Evolutionary conservation across 23 tunicate species (phyloP), one percentile per base, ranked within the genome.

Genomic region (Trididemnum miniatum): DNA sequence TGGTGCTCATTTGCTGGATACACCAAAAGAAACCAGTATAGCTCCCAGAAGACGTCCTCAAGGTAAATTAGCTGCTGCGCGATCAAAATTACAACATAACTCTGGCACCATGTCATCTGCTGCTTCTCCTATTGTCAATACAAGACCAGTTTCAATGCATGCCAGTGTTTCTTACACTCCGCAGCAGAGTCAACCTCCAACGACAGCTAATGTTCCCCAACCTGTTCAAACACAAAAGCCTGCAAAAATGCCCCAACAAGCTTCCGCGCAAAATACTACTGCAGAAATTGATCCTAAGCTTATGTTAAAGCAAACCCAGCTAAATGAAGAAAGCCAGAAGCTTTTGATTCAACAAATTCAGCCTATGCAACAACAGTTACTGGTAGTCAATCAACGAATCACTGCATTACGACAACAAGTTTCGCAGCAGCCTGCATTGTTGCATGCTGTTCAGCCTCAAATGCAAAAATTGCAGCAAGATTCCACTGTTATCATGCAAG

Each of bases 31-130:
- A 74, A 96, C 99, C 0, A 89, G 96, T 72, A 96, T 96, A 38
- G 97, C 92, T 0, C 99, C 99, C 15, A 72, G 99, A 40, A 83
- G 76, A 72, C 49, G 99, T 51, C 99, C 99, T 24, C 99, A 95
- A 73, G 99, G 98, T 33, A 88, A 80, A 30, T 30, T 80, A 36
- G 81, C 89, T 28, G 27, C 72, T 35, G 59, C 83, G 22, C 89
- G 71, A 50, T 59, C 77, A 49, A 77, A 60, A 38, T 9, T 72
- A 77, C 36, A 79, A 74, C 81, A 34, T 31, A 30, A 34, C 4
- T 71, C 76, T 15, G 27, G 31, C 5, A 23, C 5, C 18, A 38
- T 75, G 31, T 3, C 4, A 12, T 9, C 20, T 5, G 49, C 54
- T 30, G 75, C 75, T 31, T 12, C 38, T 30, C 37, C 38, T 31